Evolutionary conservation across 1,140 invertebrate genomes (phyloP).

Genomic region (Lamellibrachia luymesi): DNA sequence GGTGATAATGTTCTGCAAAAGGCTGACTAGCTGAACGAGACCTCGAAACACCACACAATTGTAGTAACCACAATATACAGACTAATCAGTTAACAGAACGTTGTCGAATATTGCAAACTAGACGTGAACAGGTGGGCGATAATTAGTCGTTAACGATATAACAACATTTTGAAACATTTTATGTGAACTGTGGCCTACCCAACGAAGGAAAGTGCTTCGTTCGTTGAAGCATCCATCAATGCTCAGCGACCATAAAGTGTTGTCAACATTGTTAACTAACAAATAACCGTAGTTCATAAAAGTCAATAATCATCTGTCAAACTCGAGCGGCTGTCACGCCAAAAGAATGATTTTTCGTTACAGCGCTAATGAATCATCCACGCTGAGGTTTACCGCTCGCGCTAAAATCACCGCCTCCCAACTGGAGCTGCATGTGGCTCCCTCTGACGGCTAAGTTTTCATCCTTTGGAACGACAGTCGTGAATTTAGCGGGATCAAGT

Average conservation of each 20-base stretch:
- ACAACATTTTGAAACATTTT: background rate
- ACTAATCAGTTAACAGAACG: too few species aligned
- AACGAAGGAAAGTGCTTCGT: background rate
- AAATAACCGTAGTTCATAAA: background rate
- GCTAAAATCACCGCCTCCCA: background rate
- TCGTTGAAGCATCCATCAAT: background rate
- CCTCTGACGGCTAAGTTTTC: background rate
- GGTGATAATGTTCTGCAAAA: too few species aligned
- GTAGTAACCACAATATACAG: too few species aligned
- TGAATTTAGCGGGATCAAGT: too few species aligned
- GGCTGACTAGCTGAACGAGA: too few species aligned
- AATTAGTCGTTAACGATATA: background rate
- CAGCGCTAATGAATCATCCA: too few species aligned
- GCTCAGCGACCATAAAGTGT: background rate
- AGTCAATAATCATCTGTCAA: background rate
- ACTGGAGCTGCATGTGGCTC: background rate
- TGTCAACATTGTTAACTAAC: background rate
- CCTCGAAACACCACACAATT: too few species aligned
- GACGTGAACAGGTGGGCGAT: background rate
- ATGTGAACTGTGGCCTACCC: background rate
- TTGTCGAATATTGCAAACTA: too few species aligned
- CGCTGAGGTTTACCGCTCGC: background rate
- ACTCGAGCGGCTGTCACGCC: background rate
- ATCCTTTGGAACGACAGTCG: too few species aligned
- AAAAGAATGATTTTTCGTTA: background rate